Evolutionary conservation across 2,113 vertebrate species (phyloP).

Genomic region (Grammomys surdaster): DNA sequence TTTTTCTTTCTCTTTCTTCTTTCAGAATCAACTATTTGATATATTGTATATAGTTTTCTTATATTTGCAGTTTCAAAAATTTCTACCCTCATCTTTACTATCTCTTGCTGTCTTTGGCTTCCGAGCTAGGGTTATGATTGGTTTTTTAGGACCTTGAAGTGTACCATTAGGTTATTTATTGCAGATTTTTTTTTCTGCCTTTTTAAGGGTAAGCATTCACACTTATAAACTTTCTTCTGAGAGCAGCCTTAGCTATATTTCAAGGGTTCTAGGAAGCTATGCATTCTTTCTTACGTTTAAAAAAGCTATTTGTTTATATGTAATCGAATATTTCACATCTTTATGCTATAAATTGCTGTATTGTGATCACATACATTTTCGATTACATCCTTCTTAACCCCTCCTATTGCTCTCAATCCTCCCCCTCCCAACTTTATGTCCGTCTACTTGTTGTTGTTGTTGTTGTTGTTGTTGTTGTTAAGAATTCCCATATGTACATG

Average conservation of each 20-base stretch:
- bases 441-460: background rate
- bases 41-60: background rate
- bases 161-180: background rate
- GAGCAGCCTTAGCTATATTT: background rate
- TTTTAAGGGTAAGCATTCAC: background rate
- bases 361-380: background rate
- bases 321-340: background rate
- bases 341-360: no score
- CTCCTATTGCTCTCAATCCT: no score
- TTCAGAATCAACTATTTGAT: background rate
- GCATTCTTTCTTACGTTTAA: background rate
- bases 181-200: background rate
- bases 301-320: background rate
- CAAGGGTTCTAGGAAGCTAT: background rate
- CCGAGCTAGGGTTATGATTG: background rate
- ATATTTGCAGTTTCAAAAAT: background rate
- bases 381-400: no score
- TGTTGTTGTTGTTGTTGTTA: background rate
- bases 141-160: background rate
- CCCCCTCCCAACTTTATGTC: no score
- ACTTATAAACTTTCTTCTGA: background rate
- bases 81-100: background rate
- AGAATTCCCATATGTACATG: background rate
- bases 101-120: background rate
- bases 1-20: background rate